Conservation (phyloP, 2,888 invertebrate species). For the Exocentrus adspersus region DNA sequence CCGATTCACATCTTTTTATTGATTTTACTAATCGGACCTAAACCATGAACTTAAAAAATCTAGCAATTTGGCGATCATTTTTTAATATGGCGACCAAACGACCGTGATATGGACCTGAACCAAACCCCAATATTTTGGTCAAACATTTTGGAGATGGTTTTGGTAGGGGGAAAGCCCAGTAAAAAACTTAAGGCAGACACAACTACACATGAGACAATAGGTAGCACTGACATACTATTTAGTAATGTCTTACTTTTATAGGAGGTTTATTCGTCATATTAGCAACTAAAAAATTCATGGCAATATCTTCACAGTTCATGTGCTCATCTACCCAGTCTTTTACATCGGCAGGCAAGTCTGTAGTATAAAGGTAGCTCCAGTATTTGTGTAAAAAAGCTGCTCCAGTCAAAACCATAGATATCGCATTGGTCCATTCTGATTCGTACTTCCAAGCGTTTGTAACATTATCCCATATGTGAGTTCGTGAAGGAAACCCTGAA, state of each 20-base stretch:
- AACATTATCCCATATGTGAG: constrained; percentile 92
- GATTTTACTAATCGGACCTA: too few relatives aligned
- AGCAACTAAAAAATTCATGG: constrained; percentile 96
- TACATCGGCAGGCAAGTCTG: constrained; percentile 85
- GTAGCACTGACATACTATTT: too few relatives aligned
- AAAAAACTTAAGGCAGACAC: too few relatives aligned
- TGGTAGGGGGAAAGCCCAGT: too few relatives aligned
- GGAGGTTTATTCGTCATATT: constrained; percentile 94
- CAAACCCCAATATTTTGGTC: too few relatives aligned
- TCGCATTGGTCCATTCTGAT: constrained; percentile 97
- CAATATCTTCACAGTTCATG: constrained; percentile 98
- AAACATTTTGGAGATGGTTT: too few relatives aligned
- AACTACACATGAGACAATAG: too few relatives aligned
- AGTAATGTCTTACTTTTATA: constrained; percentile 74
- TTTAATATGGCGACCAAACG: too few relatives aligned
- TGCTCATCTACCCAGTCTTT: constrained; percentile 92
- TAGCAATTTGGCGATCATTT: too few relatives aligned
- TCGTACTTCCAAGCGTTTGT: constrained; percentile 91
- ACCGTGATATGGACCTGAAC: too few relatives aligned
- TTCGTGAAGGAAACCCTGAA: constrained; percentile 90
- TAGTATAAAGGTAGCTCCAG: constrained; percentile 94
- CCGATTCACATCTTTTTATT: too few relatives aligned
- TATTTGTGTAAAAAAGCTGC: constrained; percentile 97
- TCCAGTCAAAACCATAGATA: constrained; percentile 96
- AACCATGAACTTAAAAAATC: too few relatives aligned